Evolutionary conservation across 2,797 vertebrate genomes (phyloP).

Genomic region (Acanthurus tractus): DNA sequence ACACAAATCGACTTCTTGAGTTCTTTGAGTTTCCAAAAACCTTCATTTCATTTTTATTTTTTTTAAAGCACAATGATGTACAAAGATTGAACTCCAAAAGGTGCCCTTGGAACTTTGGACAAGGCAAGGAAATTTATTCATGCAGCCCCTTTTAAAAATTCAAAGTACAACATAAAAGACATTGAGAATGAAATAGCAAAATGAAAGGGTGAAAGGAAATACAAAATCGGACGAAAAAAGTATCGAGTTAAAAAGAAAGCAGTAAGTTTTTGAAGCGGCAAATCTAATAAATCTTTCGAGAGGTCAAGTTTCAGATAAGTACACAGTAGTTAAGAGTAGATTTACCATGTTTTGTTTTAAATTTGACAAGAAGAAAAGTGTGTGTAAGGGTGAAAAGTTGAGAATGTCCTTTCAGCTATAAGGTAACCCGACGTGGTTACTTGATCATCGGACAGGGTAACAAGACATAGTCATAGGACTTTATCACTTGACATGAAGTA

Average conservation of each 20-base stretch:
- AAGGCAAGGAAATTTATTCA: slow-evolving; percentile 5
- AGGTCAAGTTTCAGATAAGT: neutral
- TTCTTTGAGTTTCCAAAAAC: slow-evolving; percentile 31
- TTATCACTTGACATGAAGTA: no score
- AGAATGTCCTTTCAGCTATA: no score
- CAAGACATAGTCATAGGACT: no score
- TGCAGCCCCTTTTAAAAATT: slow-evolving; percentile 14
- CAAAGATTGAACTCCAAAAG: slow-evolving; percentile 7
- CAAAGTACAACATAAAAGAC: neutral
- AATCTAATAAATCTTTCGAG: neutral
- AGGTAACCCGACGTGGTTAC: no score
- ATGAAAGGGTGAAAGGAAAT: neutral
- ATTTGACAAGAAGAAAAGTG: neutral
- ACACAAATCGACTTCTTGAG: neutral
- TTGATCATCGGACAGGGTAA: no score
- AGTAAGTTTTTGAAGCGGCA: no score
- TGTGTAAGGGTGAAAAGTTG: no score
- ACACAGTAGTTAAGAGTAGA: neutral
- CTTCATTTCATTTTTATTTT: neutral
- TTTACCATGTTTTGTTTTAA: neutral
- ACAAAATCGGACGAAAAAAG: neutral
- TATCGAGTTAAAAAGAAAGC: neutral
- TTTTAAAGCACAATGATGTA: slow-evolving; percentile 16
- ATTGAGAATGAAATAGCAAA: slow-evolving; percentile 9
- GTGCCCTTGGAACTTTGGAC: slow-evolving; percentile 11